A percentile compares a stretch with the other conserved stretches of the same genome.
These are phyloP conservation scores for Scolopax rusticola DNA, from an alignment of 2,797 vertebrate species.

Conservation along the genomic window DNA sequence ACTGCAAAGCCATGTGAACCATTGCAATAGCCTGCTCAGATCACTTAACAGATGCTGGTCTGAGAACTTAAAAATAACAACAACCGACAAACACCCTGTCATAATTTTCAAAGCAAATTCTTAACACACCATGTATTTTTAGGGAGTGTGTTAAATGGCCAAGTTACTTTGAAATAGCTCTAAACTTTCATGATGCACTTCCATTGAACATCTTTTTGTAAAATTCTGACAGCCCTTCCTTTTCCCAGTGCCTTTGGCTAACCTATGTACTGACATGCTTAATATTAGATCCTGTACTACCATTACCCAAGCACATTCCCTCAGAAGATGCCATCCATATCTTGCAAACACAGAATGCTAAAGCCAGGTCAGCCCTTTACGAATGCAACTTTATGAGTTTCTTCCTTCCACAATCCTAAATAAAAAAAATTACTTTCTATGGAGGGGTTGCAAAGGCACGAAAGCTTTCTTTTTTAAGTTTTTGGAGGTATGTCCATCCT, in stretches of 20 bases:
- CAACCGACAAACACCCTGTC: background rate
- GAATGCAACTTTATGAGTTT: background rate
- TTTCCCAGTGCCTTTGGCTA: background rate
- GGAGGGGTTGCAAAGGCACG: background rate
- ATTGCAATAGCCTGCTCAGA: background rate
- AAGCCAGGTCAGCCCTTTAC: background rate
- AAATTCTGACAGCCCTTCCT: background rate
- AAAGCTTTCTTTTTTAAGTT: background rate
- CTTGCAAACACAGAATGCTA: background rate
- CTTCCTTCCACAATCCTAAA: background rate
- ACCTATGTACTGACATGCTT: background rate
- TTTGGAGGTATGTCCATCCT: background rate
- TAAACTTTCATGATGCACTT: background rate
- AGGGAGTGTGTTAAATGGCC: background rate
- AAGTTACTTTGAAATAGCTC: background rate
- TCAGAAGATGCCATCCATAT: background rate
- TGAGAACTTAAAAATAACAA: background rate
- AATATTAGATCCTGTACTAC: background rate
- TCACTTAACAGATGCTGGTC: background rate
- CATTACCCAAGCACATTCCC: background rate
- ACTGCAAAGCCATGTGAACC: background rate
- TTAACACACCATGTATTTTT: background rate
- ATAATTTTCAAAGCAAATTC: background rate
- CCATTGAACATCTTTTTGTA: background rate
- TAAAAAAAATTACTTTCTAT: background rate